phyloP scores from a whole-genome alignment of 2,888 invertebrate genomes.

The Phalangium opilio region DNA sequence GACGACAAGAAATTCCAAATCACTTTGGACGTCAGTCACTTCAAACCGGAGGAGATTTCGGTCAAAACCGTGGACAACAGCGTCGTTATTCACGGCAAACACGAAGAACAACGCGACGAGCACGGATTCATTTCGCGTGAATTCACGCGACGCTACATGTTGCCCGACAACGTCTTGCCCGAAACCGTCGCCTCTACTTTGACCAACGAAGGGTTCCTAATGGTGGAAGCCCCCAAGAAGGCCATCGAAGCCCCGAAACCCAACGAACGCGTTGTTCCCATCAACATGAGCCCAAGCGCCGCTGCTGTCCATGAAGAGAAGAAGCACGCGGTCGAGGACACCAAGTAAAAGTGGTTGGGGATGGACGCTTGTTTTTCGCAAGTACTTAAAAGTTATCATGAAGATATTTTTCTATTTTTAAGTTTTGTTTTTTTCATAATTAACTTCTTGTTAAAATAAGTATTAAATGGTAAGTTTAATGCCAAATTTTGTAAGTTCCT shows the following conservation, averaged over 20 bases:
- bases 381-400: too few relatives aligned
- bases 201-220: conserved; percentile 14
- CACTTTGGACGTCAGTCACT: conserved; percentile 16
- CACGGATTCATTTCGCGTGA: conserved; percentile 19
- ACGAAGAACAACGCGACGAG: conserved; percentile 19
- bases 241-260: conserved; percentile 7
- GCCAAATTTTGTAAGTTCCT: too few relatives aligned
- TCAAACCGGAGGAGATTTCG: conserved; percentile 15
- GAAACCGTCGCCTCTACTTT: conserved; percentile 16
- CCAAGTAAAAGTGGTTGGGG: too few relatives aligned
- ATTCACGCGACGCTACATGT: conserved; percentile 18
- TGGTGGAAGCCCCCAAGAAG: conserved; percentile 16
- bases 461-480: too few relatives aligned
- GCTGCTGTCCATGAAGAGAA: too few relatives aligned
- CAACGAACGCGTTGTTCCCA: conserved; percentile 14
- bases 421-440: too few relatives aligned
- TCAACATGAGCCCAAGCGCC: conserved; percentile 1
- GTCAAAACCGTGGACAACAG: conserved; percentile 19
- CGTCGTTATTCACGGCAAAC: conserved; percentile 19
- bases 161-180: conserved; percentile 17
- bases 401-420: too few relatives aligned
- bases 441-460: too few relatives aligned
- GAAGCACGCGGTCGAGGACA: too few relatives aligned
- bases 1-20: conserved; percentile 14
- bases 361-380: too few relatives aligned